Evolutionary conservation across 2,797 vertebrate species (phyloP).

Genomic region (Myripristis murdjan): DNA sequence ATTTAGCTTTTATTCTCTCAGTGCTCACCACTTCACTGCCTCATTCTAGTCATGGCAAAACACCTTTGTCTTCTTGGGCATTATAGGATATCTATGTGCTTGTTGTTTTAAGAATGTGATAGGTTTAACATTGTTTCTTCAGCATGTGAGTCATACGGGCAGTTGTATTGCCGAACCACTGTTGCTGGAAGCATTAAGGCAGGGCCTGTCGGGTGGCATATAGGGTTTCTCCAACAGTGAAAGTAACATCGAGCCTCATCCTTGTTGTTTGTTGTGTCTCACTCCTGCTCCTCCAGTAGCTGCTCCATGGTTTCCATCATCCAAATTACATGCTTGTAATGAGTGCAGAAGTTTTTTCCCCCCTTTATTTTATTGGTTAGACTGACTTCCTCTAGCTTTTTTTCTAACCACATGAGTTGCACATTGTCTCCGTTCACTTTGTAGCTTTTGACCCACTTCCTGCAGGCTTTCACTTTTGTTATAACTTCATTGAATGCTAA

Average conservation of each 20-base stretch:
- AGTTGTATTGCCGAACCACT: constrained; percentile 14
- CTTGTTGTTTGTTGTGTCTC: background rate
- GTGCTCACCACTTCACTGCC: background rate
- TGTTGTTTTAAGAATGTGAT: background rate
- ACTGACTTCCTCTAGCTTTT: background rate
- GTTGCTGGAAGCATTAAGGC: constrained; percentile 34
- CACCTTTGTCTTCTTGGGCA: background rate
- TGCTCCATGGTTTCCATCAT: background rate
- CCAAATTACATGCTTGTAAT: background rate
- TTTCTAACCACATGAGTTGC: too few relatives aligned
- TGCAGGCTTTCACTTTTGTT: too few relatives aligned
- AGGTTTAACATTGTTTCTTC: background rate
- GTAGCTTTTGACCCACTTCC: too few relatives aligned
- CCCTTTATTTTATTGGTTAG: background rate
- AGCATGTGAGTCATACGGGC: background rate
- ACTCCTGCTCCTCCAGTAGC: background rate
- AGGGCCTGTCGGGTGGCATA: constrained; percentile 41
- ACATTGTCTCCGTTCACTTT: too few relatives aligned
- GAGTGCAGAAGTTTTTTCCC: background rate
- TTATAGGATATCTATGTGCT: background rate
- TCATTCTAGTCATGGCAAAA: constrained; percentile 2
- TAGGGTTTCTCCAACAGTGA: constrained; percentile 50
- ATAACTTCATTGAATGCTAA: background rate
- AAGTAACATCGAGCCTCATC: constrained; percentile 38
- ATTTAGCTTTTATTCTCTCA: constrained; percentile 29